Base-by-base conservation (phyloP, 35 echinoderm and acorn worm species). In the Apostichopus parvimensis region DNA sequence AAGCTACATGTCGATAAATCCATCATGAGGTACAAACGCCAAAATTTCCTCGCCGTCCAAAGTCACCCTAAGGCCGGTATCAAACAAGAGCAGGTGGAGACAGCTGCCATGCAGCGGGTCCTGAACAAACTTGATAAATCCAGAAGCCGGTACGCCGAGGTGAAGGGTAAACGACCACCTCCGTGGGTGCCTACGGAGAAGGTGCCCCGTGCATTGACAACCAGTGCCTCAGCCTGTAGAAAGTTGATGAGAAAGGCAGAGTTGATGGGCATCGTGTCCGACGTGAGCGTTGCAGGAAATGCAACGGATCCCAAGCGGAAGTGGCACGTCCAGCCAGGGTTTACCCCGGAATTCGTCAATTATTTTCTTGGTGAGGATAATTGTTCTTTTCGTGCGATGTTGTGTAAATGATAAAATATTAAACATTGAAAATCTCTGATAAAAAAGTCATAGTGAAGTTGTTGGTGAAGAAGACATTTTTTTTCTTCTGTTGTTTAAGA, bases 201-300 rank as follows among this genome's bases (percentile, higher is more conserved):
- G 79, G 93, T 94, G 4, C 93, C 97, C 9, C 91, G 97, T 10
- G 80, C 93, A 11, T 80, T 99, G 55, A 94, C 95, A 1, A 99
- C 97, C 13, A 96, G 97, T 80, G 93, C 97, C 0, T 99, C 97
- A 20, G 97, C 97, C 9, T 96, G 91, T 71, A 89, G 97, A n/a
- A 94, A 91, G 22, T 80, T 99, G 77, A 99, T 99, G 95, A 94
- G 93, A 45, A 99, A 99, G 59, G 97, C 97, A 1, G 97, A 99
- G 70, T 83, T 99, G 65, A 78, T 99, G 61, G 97, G 97, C 14
- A 91, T 96, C 58, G 92, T 87, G 54, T 84, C 92, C 2, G 95
- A 99, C 18, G 90, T 77, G 8, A 90, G 54, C 17, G 89, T 77
- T 1, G 86, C 93, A 84, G 76, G 89, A 1, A 79, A 77, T 57